Conservation (phyloP, 2,888 invertebrate species). For the Philonicus albiceps region DNA sequence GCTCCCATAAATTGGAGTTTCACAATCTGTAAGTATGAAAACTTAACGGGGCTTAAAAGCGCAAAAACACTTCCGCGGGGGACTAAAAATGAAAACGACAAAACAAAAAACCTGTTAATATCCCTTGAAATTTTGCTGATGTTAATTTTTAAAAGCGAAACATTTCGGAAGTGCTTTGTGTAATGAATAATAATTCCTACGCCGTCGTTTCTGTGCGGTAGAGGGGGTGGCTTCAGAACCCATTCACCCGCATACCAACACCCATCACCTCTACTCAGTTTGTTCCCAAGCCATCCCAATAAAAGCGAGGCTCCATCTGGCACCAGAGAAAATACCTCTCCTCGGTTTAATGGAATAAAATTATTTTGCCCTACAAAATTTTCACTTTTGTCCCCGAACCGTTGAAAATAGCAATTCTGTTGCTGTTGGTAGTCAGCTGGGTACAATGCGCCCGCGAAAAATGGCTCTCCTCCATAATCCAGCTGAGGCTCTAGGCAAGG, state of each 20-base stretch:
- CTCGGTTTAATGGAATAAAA: conserved; percentile 34
- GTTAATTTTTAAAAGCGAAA: conserved; percentile 20
- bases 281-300: neutral
- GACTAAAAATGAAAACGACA: neutral
- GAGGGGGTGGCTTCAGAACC: neutral
- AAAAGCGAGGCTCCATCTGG: conserved; percentile 8
- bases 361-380: conserved; percentile 6
- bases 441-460: neutral
- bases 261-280: neutral
- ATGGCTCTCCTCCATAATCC: neutral
- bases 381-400: conserved; percentile 16
- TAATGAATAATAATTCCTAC: conserved; percentile 30
- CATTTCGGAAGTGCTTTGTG: conserved; percentile 18
- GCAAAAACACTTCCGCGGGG: neutral
- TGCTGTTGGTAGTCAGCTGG: neutral
- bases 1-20: neutral
- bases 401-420: neutral
- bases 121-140: conserved; percentile 8
- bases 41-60: neutral
- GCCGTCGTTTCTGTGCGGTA: neutral
- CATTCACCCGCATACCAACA: neutral
- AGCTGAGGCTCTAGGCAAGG: neutral
- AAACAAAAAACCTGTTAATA: neutral
- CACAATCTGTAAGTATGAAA: neutral
- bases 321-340: neutral